Evolutionary conservation across 2,888 invertebrate species (phyloP), one percentile per base, ranked within the genome.

Genomic region (Macaria liturata): DNA sequence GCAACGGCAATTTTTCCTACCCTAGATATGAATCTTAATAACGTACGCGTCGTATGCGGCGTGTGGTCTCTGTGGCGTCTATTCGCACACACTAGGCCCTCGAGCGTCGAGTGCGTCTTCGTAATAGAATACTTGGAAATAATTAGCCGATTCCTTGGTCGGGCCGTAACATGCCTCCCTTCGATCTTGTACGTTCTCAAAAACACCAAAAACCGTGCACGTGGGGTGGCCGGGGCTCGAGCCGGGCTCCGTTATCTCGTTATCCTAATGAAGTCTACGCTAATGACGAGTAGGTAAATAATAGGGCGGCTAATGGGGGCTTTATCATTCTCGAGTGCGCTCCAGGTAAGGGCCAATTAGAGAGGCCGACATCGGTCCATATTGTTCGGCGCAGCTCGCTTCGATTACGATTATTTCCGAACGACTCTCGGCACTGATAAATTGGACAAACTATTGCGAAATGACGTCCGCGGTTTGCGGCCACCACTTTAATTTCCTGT

Each of bases 261-360:
- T 91, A 91, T 88, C 90, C 91, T 91, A 91, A 91, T 91, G 91
- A 91, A 91, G 88, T 91, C 90, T 90, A 91, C 91, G 88, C 90
- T 91, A 91, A 91, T 91, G 91, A 91, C 89, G 91, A 91, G 91
- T 91, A 91, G 91, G 91, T 91, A 91, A 91, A 91, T 91, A 91
- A 91, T 91, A 91, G 91, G 91, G 89, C 87, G 88, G 89, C 91
- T 91, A 91, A 91, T 91, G 89, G 91, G 86, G 88, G 90, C 91
- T 91, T 91, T 91, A 91, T 91, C 91, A 91, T 91, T 91, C 90
- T 91, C 88, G 88, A 91, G 91, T 90, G 86, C 88, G 91, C 91
- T 91, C 83, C 89, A 90, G 91, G 91, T 91, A 91, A 91, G 91
- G 90, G 91, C 91, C 91, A 91, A 91, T 91, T 91, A 91, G 90